Percentiles rank a stretch among this genome's conserved stretches.
These are phyloP conservation scores for Chloropsis hardwickii DNA, from an alignment of 2,113 vertebrate species.

Conservation along the genomic window DNA sequence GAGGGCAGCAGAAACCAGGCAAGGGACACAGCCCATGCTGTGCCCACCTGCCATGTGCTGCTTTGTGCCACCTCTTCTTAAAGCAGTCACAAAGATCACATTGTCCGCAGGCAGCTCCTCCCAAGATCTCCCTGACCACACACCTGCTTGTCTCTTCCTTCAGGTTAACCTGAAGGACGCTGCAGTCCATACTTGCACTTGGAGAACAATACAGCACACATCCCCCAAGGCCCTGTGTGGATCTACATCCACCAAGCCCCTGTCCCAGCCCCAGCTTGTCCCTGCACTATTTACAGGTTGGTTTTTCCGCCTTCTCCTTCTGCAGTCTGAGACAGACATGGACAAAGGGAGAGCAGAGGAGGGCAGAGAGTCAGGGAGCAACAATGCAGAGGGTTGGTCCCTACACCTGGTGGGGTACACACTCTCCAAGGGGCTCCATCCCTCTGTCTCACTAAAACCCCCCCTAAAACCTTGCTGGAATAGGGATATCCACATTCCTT, in stretches of 20 bases:
- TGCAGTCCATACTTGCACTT: not conserved
- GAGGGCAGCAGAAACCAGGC: not conserved
- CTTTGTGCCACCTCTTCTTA: not conserved
- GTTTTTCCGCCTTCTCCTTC: not conserved
- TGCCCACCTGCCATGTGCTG: not conserved
- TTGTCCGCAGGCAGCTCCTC: rapidly evolving
- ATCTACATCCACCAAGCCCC: not conserved
- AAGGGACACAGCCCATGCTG: not conserved
- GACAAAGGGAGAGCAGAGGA: not conserved
- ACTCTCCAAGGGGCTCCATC: not conserved
- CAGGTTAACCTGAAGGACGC: not conserved
- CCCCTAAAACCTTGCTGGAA: not conserved
- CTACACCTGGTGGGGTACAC: too few species aligned
- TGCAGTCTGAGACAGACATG: not conserved
- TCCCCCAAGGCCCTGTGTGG: too few species aligned
- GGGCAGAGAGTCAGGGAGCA: not conserved
- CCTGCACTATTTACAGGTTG: not conserved
- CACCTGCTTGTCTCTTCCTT: not conserved
- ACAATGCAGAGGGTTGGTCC: not conserved
- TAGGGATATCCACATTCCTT: rapidly evolving
- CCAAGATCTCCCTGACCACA: not conserved
- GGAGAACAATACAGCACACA: rapidly evolving
- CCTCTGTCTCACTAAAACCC: not conserved
- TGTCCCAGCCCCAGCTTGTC: not conserved
- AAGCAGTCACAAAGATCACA: not conserved